Conservation (phyloP, 2,888 invertebrate genomes). For the Ariolimax columbianus region DNA sequence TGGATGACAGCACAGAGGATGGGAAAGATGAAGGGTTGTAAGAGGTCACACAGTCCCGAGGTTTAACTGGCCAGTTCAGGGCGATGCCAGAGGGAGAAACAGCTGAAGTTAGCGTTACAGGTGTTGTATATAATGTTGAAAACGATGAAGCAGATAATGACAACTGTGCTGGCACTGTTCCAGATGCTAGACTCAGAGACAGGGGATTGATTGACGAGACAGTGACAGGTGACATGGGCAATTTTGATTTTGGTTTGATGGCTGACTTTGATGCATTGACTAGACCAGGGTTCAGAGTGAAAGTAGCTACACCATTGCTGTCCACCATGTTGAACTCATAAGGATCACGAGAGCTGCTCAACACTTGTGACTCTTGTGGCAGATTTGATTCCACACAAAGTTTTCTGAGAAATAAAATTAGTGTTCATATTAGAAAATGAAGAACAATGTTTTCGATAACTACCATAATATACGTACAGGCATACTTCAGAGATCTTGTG, state of each 20-base stretch:
- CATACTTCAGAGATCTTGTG: too few species aligned
- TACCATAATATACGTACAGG: too few species aligned
- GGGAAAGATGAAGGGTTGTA: conserved; percentile 41
- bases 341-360: conserved; percentile 71
- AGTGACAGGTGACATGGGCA: conserved; percentile 50
- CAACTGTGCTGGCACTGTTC: conserved; percentile 35
- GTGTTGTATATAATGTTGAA: conserved; percentile 27
- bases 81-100: conserved; percentile 29
- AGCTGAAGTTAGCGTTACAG: conserved; percentile 31
- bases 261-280: conserved; percentile 54
- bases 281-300: conserved; percentile 24
- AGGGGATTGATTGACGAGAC: conserved; percentile 50
- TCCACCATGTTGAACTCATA: conserved; percentile 74
- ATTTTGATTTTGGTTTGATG: conserved; percentile 65
- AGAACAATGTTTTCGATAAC: too few species aligned
- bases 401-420: conserved; percentile 67
- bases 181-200: conserved; percentile 29
- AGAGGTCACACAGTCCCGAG: conserved; percentile 28
- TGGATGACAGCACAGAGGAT: conserved; percentile 22
- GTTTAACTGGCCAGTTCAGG: conserved; percentile 38
- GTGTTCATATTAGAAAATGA: not conserved
- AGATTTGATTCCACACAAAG: conserved; percentile 76
- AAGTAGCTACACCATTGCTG: conserved; percentile 45
- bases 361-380: conserved; percentile 70
- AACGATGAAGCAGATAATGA: conserved; percentile 25